Conservation (phyloP, 2,797 vertebrate genomes). For the Gorsachius magnificus region DNA sequence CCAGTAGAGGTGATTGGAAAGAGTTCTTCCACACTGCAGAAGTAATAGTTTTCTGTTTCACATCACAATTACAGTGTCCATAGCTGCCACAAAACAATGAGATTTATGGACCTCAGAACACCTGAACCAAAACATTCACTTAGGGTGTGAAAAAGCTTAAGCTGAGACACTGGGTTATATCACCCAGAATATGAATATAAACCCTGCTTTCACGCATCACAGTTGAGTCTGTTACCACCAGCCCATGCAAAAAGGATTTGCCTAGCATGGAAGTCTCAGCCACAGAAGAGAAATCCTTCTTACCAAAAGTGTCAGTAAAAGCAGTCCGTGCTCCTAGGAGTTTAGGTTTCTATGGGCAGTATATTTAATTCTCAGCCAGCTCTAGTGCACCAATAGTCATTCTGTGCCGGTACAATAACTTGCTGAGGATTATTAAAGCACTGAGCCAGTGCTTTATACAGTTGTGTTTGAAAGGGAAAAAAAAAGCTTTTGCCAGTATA, state of each 20-base stretch:
- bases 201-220: neutral
- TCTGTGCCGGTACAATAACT: neutral
- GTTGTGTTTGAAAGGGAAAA: neutral
- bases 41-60: neutral
- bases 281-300: neutral
- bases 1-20: neutral
- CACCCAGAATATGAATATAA: neutral
- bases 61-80: neutral
- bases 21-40: neutral
- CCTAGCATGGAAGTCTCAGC: neutral
- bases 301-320: neutral
- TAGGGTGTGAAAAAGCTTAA: neutral
- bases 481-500: neutral
- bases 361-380: neutral
- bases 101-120: neutral
- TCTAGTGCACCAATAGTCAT: neutral
- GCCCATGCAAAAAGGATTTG: neutral
- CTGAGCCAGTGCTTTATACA: neutral
- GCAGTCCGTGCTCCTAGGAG: neutral
- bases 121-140: neutral
- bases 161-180: neutral
- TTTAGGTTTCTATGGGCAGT: neutral
- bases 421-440: slow-evolving; percentile 35
- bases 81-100: neutral
- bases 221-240: neutral